Conservation (phyloP, 2,113 vertebrate species). For the Planiliza haematocheilus region DNA sequence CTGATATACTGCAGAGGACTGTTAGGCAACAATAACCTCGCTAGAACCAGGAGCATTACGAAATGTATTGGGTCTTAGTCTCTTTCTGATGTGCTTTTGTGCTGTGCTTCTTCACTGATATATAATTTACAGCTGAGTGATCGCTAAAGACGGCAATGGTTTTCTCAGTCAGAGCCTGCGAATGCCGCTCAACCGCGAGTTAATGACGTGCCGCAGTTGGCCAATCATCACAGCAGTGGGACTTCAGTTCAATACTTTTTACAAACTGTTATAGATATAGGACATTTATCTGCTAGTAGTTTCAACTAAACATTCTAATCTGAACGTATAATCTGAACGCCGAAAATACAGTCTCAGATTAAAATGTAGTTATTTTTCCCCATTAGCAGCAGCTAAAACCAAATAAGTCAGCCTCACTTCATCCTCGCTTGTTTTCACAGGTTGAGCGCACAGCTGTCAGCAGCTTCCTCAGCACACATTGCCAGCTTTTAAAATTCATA, state of each 20-base stretch:
- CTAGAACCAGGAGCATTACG: constrained; percentile 11
- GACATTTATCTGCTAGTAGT: not conserved
- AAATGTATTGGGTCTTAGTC: constrained; percentile 16
- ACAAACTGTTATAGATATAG: not conserved
- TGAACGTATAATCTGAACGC: too few relatives aligned
- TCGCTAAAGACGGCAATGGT: constrained; percentile 22
- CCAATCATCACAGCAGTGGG: constrained; percentile 4
- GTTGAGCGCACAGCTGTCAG: constrained; percentile 41
- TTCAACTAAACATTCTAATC: too few relatives aligned
- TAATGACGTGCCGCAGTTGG: constrained; percentile 19
- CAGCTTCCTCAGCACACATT: constrained; percentile 31
- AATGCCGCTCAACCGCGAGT: constrained; percentile 7
- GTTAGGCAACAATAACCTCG: constrained; percentile 31
- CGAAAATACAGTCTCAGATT: not conserved
- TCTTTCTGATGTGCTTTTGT: constrained; percentile 14
- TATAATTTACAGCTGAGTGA: constrained; percentile 34
- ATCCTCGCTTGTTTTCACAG: constrained; percentile 19
- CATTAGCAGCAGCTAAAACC: constrained; percentile 1
- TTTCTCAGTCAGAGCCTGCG: constrained; percentile 6
- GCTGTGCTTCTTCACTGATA: constrained; percentile 1
- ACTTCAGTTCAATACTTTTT: constrained; percentile 16
- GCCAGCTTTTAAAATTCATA: constrained; percentile 43
- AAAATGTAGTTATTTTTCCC: not conserved
- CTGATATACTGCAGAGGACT: constrained; percentile 19
- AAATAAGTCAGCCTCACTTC: not conserved